A percentile compares a stretch with the other conserved stretches of the same genome.
phyloP scores from a whole-genome alignment of 2,113 vertebrate genomes.

The Mohoua ochrocephala region DNA sequence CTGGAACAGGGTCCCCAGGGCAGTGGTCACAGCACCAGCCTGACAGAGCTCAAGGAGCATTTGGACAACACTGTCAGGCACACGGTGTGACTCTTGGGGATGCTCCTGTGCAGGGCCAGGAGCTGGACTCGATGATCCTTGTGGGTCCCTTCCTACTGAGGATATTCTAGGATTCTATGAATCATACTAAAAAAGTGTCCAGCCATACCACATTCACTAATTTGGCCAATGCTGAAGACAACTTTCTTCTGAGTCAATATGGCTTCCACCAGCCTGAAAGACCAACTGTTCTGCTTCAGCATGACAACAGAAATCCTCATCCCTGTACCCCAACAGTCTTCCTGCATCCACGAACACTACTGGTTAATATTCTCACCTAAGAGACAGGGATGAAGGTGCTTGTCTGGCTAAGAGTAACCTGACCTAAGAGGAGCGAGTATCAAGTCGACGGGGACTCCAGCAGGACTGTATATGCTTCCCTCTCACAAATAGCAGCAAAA shows the following conservation, averaged over 20 bases:
- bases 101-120: neutral
- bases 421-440: neutral
- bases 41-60: neutral
- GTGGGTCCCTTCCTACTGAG: neutral
- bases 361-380: neutral
- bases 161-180: neutral
- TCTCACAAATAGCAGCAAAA: neutral
- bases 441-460: rapidly evolving
- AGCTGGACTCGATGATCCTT: neutral
- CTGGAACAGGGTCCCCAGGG: neutral
- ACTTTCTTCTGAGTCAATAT: neutral
- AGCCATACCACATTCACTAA: neutral
- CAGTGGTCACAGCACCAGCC: neutral
- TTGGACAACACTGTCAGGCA: neutral
- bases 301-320: neutral
- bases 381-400: neutral
- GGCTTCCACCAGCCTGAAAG: neutral
- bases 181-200: neutral
- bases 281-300: neutral
- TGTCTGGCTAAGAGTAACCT: neutral
- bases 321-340: neutral
- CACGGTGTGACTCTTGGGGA: neutral
- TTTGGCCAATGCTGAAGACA: neutral
- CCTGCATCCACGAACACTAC: neutral
- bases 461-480: neutral